Percentiles rank a stretch among this genome's conserved stretches.
Conservation (phyloP, 1,140 invertebrate genomes). For the Habropoda laboriosa region DNA sequence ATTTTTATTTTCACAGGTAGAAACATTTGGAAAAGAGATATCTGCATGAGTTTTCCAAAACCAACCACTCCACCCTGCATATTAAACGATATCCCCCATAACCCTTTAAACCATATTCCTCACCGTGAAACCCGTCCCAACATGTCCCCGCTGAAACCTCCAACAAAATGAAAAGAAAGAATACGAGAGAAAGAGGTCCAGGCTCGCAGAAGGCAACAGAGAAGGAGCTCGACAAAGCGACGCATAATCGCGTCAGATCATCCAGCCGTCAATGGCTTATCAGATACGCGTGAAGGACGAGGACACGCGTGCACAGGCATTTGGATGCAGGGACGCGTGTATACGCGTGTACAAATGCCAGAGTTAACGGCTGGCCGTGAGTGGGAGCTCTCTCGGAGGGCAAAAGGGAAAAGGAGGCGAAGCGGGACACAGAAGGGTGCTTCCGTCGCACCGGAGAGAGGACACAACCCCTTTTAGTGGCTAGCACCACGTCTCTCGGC, state of each 20-base stretch:
- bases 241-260: conserved; percentile 78
- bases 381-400: conserved; percentile 54
- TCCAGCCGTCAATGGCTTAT: conserved; percentile 76
- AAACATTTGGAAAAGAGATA: too few relatives aligned
- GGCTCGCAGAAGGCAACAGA: conserved; percentile 1
- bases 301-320: conserved; percentile 46
- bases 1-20: too few relatives aligned
- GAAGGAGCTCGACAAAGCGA: conserved; percentile 33
- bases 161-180: conserved; percentile 14
- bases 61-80: too few relatives aligned
- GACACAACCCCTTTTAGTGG: conserved; percentile 78
- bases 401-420: conserved; percentile 71
- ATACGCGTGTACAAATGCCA: conserved; percentile 25
- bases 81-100: too few relatives aligned
- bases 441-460: conserved; percentile 75
- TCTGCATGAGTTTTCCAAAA: too few relatives aligned
- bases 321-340: conserved; percentile 38
- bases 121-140: too few relatives aligned
- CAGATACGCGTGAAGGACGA: conserved; percentile 60
- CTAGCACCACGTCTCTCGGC: conserved; percentile 56
- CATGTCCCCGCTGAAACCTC: too few relatives aligned
- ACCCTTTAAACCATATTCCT: too few relatives aligned
- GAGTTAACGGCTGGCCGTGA: conserved; percentile 34
- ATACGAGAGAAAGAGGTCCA: background rate
- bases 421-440: conserved; percentile 74